Evolutionary conservation across 2,797 vertebrate species (phyloP).

Genomic region (Schizopygopsis pylzovi): DNA sequence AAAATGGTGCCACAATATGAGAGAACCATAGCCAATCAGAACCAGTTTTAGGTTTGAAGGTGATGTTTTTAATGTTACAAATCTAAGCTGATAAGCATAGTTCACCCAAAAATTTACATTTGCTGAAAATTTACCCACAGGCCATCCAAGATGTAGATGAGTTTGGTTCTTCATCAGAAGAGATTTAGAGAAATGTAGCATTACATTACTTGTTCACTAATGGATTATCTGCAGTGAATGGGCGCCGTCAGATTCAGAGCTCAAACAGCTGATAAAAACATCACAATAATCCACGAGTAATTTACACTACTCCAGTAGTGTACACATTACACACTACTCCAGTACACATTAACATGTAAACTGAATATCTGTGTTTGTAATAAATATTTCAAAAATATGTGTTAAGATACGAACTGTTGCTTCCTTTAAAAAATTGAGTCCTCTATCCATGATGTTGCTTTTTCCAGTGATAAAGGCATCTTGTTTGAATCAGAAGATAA

Average conservation of each 20-base stretch:
- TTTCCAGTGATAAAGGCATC: not conserved
- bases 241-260: not conserved
- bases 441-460: not conserved
- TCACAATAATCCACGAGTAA: too few species aligned
- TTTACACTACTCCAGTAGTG: not conserved
- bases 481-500: not conserved
- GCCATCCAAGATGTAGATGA: too few species aligned
- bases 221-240: not conserved
- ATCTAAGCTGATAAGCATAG: not conserved
- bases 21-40: not conserved
- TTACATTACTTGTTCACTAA: not conserved
- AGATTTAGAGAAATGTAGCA: not conserved
- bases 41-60: not conserved
- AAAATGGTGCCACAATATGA: not conserved
- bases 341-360: not conserved
- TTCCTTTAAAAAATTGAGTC: not conserved
- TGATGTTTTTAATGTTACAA: not conserved
- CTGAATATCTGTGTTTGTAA: too few species aligned
- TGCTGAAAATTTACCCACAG: not conserved
- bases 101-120: not conserved
- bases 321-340: not conserved
- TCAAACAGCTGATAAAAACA: too few species aligned
- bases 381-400: not conserved
- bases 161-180: not conserved
- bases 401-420: not conserved